Conservation (phyloP, 2,888 invertebrate genomes). For the Sussaba pulchella region DNA sequence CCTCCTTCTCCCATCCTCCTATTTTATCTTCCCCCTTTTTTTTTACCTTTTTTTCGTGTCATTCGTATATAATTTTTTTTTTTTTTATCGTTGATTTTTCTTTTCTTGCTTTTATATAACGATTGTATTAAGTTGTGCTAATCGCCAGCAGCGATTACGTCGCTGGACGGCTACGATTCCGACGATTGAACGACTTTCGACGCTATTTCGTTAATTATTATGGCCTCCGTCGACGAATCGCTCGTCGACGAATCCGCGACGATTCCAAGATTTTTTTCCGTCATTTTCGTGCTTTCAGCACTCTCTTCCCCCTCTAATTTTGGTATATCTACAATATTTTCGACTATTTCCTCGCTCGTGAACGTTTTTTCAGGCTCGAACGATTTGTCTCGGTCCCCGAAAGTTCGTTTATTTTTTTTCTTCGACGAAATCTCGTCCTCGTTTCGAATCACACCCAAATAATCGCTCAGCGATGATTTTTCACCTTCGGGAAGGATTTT, state of each 20-base stretch:
- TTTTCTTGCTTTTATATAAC: constrained; percentile 14
- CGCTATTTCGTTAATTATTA: constrained; percentile 11
- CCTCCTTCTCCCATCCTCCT: constrained; percentile 37
- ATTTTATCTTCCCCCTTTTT: background rate
- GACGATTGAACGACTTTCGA: constrained; percentile 30
- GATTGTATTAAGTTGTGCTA: constrained; percentile 54
- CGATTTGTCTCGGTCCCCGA: constrained; percentile 57
- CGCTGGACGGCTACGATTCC: constrained; percentile 64
- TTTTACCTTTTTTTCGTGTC: constrained; percentile 17
- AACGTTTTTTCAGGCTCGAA: constrained; percentile 2
- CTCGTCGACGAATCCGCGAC: constrained; percentile 15
- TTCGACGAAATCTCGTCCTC: constrained; percentile 11
- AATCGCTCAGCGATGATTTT: background rate
- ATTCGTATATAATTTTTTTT: constrained; percentile 9
- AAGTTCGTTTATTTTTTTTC: constrained; percentile 24
- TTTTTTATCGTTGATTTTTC: constrained; percentile 30
- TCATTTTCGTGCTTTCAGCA: constrained; percentile 20
- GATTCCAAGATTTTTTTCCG: background rate
- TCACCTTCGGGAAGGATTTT: background rate
- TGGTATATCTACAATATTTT: constrained; percentile 54
- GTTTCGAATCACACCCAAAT: constrained; percentile 35
- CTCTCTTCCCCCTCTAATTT: constrained; percentile 40
- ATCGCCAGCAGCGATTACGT: constrained; percentile 38
- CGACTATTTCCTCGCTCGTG: constrained; percentile 10
- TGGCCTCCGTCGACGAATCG: constrained; percentile 21